A percentile compares a stretch with the other conserved stretches of the same genome.
Conservation (phyloP, 2,797 vertebrate genomes). For the Lerista edwardsae region DNA sequence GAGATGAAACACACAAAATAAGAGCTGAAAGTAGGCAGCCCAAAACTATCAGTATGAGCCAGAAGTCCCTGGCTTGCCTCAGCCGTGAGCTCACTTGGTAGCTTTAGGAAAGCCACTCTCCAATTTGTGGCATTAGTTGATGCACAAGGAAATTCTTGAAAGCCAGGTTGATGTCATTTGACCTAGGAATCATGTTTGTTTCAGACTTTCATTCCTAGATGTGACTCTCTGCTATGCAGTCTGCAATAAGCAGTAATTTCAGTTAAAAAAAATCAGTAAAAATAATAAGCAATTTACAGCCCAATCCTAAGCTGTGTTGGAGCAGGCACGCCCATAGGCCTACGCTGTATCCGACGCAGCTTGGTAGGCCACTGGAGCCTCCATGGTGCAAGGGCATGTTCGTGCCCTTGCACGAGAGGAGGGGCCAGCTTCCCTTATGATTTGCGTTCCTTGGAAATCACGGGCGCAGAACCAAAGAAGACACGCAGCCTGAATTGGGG, state of each 20-base stretch:
- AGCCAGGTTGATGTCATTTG: not conserved
- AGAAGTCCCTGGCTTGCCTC: not conserved
- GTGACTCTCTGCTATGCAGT: not conserved
- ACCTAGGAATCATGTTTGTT: not conserved
- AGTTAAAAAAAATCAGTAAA: too few species aligned
- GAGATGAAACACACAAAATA: constrained; percentile 5
- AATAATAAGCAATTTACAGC: not conserved
- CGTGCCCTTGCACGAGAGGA: too few species aligned
- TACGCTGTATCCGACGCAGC: too few species aligned
- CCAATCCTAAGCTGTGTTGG: not conserved
- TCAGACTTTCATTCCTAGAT: not conserved
- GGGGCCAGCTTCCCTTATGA: too few species aligned
- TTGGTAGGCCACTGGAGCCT: too few species aligned
- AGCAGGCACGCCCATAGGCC: not conserved
- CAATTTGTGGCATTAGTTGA: not conserved
- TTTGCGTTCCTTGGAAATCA: too few species aligned
- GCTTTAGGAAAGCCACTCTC: not conserved
- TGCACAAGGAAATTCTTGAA: not conserved
- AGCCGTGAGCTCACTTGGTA: not conserved
- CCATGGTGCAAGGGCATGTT: too few species aligned
- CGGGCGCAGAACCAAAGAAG: too few species aligned
- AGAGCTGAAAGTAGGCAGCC: not conserved
- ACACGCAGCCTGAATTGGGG: too few species aligned
- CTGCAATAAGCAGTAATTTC: not conserved
- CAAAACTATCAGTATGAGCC: not conserved